A percentile compares a stretch with the other conserved stretches of the same genome.
phyloP scores from a whole-genome alignment of 2,113 vertebrate species.

The Zapus hudsonius region DNA sequence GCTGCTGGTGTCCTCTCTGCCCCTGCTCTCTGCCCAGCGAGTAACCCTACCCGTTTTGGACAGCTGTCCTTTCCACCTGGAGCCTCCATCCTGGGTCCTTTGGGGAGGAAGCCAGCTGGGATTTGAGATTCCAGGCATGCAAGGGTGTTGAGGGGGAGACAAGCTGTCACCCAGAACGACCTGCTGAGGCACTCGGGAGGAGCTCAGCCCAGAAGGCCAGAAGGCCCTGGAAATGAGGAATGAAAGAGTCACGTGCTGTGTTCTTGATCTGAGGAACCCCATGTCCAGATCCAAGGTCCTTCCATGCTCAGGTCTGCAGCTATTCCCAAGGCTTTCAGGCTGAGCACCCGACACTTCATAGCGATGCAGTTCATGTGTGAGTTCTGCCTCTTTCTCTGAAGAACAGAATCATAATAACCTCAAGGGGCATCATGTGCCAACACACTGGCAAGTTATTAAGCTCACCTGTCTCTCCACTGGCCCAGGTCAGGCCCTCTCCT shows the following conservation, averaged over 20 bases:
- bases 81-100: background rate
- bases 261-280: background rate
- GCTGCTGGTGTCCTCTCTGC: background rate
- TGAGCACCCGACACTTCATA: background rate
- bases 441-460: background rate
- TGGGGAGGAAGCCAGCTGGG: background rate
- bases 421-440: background rate
- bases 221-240: background rate
- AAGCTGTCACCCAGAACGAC: background rate
- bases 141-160: background rate
- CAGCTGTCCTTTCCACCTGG: background rate
- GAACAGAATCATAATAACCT: background rate
- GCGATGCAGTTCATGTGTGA: background rate
- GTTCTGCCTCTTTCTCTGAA: background rate
- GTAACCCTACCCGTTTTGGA: background rate
- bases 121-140: background rate
- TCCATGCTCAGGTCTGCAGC: background rate
- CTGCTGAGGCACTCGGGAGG: background rate
- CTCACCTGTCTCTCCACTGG: background rate
- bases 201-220: background rate
- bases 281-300: background rate
- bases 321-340: background rate
- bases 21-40: background rate
- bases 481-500: background rate
- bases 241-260: background rate